Evolutionary conservation across 1,140 invertebrate species (phyloP), one percentile per base, ranked within the genome.

Genomic region (Melipona quadrifasciata): DNA sequence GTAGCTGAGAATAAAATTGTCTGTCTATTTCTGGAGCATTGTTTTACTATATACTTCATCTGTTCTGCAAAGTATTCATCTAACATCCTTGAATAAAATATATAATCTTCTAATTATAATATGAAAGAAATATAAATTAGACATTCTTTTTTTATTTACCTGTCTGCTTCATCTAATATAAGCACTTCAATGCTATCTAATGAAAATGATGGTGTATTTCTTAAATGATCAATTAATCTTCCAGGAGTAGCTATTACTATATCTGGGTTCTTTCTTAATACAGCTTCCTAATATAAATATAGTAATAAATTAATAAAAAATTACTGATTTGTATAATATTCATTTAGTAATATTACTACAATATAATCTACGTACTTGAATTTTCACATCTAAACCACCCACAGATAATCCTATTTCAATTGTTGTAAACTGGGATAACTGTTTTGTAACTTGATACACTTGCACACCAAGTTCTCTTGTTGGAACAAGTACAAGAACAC

Each of bases 21-120:
- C 94, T 99, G 99, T n/a, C 99, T 95, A n/a, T 97, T 98, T 65
- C 96, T 96, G 5, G 98, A 96, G 94, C 99, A 99, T 87, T 99
- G 97, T 57, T 97, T 96, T 58, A 99, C 97, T 90, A 99, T 98
- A 95, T 99, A 98, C 92, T 99, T 99, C 98, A 99, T 99, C 94
- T 99, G 99, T 88, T 99, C 98, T 0, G 98, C 98, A 95, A 99
- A 99, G 93, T 98, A 98, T 93, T 99, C 99, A 95, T 99, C 99
- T 89, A 99, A 95, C 98, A 99, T 99, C 90, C 98, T 97, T 91
- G 91, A 93, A 90, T 93, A 27, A 84, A 84, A 51, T 64, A 21
- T 67, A 90, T 57, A 78, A 68, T 21, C 76, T 80, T 74, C 61
- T 61, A 53, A 57, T 75, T 80, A 53, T 34, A 47, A 57, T 39